These are phyloP conservation scores for Pangasianodon gigas DNA, from an alignment of 2,113 vertebrate genomes.

Conservation along the genomic window DNA sequence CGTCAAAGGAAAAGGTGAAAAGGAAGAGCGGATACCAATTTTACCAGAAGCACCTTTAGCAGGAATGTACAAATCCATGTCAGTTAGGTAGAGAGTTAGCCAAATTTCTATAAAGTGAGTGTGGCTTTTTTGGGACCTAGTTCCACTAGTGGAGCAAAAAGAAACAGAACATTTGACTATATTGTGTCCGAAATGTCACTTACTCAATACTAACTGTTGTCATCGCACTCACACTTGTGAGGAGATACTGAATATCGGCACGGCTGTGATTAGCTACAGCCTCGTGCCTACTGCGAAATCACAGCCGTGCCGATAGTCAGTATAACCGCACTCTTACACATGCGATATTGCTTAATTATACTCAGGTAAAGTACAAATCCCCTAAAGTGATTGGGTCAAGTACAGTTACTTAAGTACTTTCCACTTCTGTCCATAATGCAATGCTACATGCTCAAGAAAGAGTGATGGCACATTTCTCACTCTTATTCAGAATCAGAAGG, in stretches of 20 bases:
- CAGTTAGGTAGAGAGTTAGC: neutral
- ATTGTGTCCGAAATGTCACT: too few species aligned
- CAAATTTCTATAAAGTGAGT: neutral
- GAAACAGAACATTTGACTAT: neutral
- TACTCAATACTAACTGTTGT: too few species aligned
- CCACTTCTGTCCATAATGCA: constrained; percentile 2
- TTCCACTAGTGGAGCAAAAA: neutral
- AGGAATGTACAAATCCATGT: neutral
- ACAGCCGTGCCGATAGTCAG: neutral
- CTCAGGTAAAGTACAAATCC: neutral
- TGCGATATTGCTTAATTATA: neutral
- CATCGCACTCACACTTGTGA: neutral
- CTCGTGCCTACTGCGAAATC: neutral
- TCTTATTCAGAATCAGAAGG: constrained; percentile 21
- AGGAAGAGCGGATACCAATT: neutral
- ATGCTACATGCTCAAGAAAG: constrained; percentile 15
- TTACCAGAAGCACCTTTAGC: neutral
- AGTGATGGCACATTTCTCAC: constrained; percentile 13
- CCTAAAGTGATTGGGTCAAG: neutral
- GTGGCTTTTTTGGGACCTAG: neutral
- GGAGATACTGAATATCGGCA: neutral
- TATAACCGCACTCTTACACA: neutral
- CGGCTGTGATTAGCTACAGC: neutral
- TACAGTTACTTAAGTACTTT: neutral
- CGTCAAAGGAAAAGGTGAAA: too few species aligned